phyloP scores from a whole-genome alignment of 2,888 invertebrate genomes.

The Mythimna loreyi region DNA sequence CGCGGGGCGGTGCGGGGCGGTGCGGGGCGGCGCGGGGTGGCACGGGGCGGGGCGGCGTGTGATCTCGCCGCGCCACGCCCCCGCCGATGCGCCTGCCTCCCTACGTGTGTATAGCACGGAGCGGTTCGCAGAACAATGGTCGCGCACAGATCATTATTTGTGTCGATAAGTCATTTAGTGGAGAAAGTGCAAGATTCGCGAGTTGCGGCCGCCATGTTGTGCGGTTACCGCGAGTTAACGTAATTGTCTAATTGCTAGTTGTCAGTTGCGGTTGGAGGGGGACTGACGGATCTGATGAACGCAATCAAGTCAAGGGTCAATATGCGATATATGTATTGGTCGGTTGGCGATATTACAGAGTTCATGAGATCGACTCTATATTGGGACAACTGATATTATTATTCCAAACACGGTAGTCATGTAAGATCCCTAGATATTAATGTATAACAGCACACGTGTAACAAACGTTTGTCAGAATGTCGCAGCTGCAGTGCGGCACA shows the following conservation, averaged over 20 bases:
- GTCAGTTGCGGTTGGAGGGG: background rate
- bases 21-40: constrained; percentile 26
- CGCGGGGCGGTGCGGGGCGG: constrained; percentile 48
- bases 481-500: background rate
- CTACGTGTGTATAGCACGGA: constrained; percentile 47
- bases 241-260: background rate
- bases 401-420: background rate
- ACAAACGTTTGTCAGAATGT: background rate
- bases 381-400: background rate
- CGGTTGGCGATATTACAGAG: background rate
- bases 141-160: constrained; percentile 55
- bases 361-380: no score
- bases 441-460: background rate
- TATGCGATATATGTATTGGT: no score
- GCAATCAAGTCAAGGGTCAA: background rate
- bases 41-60: constrained; percentile 39
- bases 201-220: constrained; percentile 24
- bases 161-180: constrained; percentile 62
- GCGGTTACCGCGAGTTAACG: background rate
- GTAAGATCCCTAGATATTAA: background rate
- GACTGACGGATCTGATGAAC: background rate
- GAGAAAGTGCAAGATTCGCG: constrained; percentile 45
- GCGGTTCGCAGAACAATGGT: constrained; percentile 62
- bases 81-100: constrained; percentile 34
- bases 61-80: constrained; percentile 63